Base-by-base conservation (phyloP, 2,888 invertebrate species). In the Mythimna lalbum region DNA sequence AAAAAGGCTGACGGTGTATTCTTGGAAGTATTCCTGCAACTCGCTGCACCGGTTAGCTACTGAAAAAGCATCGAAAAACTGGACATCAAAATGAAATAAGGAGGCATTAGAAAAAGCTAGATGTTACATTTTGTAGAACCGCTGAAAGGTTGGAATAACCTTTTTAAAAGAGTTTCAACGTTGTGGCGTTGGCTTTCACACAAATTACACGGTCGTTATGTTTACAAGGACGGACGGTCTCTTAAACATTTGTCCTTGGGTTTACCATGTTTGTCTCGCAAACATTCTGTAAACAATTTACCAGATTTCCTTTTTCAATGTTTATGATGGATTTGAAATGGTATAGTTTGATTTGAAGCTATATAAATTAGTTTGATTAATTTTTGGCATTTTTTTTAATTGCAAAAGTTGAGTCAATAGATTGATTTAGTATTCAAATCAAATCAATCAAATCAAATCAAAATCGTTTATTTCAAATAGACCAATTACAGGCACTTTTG, bases 211-310 rank as follows among this genome's bases (percentile, higher is more conserved):
- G 63, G 60, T 55, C 56, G 63, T 59, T 53, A 74, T 81, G 69
- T 83, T 80, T 77, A 73, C 75, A 64, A 57, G 81, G 60, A 69
- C 76, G 69, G 76, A 23, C 50, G 55, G 57, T 50, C 69, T 61
- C 73, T 83, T 73, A 83, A 81, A 80, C 69, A 77, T 73, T 83
- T 71, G 62, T 60, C 70, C 69, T 57, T 66, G 60, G 69, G 78
- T 76, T 66, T 59, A 67, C 56, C 57, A 66, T 62, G 70, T 75
- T 78, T 72, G 70, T 69, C 50, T 73, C 52, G 57, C 36, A 43
- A 61, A 69, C 56, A 65, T 73, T 78, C 63, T 69, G 39, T 61
- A 63, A 64, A 83, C 57, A 64, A 71, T 71, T 69, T 68, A 72
- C 17, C 33, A 17, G 4, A 14, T 57, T 50, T 43, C 5, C 19